Evolutionary conservation across 2,797 vertebrate genomes (phyloP).

Genomic region (Hirundo rustica): DNA sequence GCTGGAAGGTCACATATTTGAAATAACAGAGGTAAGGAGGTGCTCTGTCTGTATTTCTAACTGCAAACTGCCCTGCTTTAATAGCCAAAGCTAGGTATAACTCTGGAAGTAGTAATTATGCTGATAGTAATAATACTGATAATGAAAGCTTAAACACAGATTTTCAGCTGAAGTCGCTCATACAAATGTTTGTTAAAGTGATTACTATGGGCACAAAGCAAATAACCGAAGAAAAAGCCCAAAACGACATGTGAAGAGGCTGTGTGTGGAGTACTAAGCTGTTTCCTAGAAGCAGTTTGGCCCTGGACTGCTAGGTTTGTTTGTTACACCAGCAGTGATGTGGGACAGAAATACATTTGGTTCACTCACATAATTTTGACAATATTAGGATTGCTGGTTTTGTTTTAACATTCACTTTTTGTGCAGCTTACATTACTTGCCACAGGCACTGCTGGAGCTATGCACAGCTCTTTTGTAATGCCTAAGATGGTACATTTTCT

Average conservation of each 20-base stretch:
- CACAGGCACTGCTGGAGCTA: accelerated
- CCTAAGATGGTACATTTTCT: background rate
- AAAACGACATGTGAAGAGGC: background rate
- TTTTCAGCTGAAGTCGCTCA: background rate
- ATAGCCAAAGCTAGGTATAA: background rate
- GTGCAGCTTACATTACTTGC: background rate
- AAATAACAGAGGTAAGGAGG: background rate
- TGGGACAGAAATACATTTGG: background rate
- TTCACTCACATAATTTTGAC: background rate
- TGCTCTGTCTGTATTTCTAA: background rate
- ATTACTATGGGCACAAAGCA: background rate
- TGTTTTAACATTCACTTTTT: background rate
- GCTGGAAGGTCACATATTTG: background rate
- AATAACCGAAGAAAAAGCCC: background rate
- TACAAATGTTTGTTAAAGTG: background rate
- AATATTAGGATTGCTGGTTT: background rate
- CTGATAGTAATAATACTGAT: background rate
- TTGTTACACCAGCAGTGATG: background rate
- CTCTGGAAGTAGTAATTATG: background rate
- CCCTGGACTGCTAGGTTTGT: background rate
- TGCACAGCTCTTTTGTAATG: background rate
- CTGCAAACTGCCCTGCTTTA: background rate
- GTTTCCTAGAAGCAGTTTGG: conserved; percentile 14
- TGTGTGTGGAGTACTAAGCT: background rate
- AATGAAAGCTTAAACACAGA: background rate